Evolutionary conservation across 2,113 vertebrate species (phyloP), one percentile per base, ranked within the genome.

Genomic region (Ahaetulla prasina): DNA sequence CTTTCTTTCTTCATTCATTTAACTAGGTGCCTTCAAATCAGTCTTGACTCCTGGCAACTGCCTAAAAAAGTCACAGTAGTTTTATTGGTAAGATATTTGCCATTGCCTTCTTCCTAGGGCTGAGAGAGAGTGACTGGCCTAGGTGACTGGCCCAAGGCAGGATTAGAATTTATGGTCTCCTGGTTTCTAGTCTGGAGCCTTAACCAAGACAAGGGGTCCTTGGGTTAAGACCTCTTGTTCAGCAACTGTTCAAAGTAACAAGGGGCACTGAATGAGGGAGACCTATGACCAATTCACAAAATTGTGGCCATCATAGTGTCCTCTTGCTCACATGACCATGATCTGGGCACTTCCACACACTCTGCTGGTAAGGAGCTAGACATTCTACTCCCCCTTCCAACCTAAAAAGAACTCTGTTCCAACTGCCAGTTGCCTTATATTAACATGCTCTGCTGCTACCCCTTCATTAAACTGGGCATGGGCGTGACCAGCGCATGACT

Each of bases 1-100:
- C 1, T 18, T 53, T 3, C 0, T 53, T 53, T 4, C 0, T 54
- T 54, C 0, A 0, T 53, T 2, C 3, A 0, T 53, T 53, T 16
- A 1, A 18, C 18, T 53, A 1, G 18, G 3, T 55, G 54, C 55
- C 55, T 25, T 57, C 55, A 25, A 55, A 6, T 55, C 54, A 7
- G 45, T 47, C 45, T 47, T 47, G 45, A 47, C 0, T 4, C 45
- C 6, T 47, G 45, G 45, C 45, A 30, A 60, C 25, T 60, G 9
- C 25, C 57, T 30, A 25, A 30, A 60, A 27, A 60, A 27, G 8
- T 60, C 25, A 10, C 57, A 27, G 25, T 60, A 57, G 55, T 30
- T 60, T 60, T 60, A 25, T 60, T 60, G 57, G 25, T 25, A 60
- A 60, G 8, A 60, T 27, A 27, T 60, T 60, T 60, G 57, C 9